These are phyloP conservation scores for Cryptoprocta ferox DNA, from an alignment of 2,797 vertebrate genomes.

Conservation along the genomic window DNA sequence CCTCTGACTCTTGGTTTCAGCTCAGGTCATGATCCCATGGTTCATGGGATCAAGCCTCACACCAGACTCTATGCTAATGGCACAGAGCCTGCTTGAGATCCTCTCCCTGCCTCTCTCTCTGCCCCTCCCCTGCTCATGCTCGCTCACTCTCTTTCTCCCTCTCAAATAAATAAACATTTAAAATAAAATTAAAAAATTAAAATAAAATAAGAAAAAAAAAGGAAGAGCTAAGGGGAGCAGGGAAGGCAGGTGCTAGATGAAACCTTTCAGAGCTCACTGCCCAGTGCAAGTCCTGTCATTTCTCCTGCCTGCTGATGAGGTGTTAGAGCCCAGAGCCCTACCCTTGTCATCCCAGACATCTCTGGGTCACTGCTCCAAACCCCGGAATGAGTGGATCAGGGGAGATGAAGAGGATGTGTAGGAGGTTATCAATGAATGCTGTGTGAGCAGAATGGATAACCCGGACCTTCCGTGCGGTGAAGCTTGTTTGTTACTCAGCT, in stretches of 20 bases:
- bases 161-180: too few relatives aligned
- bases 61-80: too few relatives aligned
- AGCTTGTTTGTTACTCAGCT: background rate
- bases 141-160: too few relatives aligned
- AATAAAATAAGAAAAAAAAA: background rate
- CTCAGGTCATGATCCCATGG: too few relatives aligned
- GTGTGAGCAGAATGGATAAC: background rate
- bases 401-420: background rate
- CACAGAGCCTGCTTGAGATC: too few relatives aligned
- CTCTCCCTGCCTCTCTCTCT: too few relatives aligned
- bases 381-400: background rate
- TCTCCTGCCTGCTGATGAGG: background rate
- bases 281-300: background rate
- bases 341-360: background rate
- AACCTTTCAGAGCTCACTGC: background rate
- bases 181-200: too few relatives aligned
- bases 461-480: background rate
- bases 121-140: too few relatives aligned
- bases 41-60: too few relatives aligned
- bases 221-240: rapidly evolving
- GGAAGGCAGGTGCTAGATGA: background rate
- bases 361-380: background rate
- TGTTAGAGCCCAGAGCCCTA: background rate
- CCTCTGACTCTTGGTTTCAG: too few relatives aligned
- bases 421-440: background rate